A percentile compares a stretch with the other conserved stretches of the same genome.
These are phyloP conservation scores for Tadarida brasiliensis DNA, from an alignment of 2,797 vertebrate species.

Conservation along the genomic window DNA sequence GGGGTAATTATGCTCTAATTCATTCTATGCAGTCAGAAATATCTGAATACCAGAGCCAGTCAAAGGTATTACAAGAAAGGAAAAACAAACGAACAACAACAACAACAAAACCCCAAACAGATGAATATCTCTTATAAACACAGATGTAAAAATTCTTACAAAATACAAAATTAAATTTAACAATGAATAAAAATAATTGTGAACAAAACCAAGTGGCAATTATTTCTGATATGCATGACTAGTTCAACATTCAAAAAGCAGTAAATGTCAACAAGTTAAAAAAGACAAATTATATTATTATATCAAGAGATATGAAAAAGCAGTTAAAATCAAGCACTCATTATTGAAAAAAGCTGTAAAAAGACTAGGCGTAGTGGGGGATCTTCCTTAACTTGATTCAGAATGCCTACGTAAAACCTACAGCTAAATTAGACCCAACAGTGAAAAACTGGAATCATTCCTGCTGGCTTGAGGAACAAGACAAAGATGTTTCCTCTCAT, in stretches of 20 bases:
- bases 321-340: background rate
- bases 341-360: background rate
- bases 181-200: background rate
- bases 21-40: too few species aligned
- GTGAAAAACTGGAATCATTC: background rate
- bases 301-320: background rate
- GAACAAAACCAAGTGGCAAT: background rate
- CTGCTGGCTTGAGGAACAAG: background rate
- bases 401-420: background rate
- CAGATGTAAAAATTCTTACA: background rate
- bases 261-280: background rate
- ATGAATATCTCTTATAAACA: too few species aligned
- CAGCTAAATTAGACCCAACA: background rate
- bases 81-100: too few species aligned
- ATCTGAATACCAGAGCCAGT: too few species aligned
- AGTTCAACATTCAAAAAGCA: background rate
- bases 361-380: background rate
- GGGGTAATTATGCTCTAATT: background rate
- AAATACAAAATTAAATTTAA: background rate
- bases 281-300: background rate
- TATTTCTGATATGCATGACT: background rate
- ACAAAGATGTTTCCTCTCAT: background rate
- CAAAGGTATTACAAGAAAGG: too few species aligned
- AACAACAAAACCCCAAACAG: too few species aligned
- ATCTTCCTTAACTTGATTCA: background rate